Percentiles rank a stretch among this genome's conserved stretches.
These are phyloP conservation scores for Parelbella ahira DNA, from an alignment of 2,888 invertebrate genomes.

Conservation along the genomic window DNA sequence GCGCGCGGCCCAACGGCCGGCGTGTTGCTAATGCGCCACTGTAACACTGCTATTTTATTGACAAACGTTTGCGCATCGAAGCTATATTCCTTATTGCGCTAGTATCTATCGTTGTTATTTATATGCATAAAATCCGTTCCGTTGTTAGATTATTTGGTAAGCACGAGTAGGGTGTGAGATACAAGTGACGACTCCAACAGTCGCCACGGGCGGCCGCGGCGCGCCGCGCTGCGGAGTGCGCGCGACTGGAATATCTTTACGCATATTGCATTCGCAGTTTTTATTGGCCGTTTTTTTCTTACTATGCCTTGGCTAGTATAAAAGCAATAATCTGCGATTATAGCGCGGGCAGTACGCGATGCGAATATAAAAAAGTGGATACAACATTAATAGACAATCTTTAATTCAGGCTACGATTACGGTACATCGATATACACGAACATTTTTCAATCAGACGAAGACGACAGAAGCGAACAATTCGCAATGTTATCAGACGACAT, in stretches of 20 bases:
- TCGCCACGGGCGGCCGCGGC: no score
- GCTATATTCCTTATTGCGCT: slow-evolving; percentile 9
- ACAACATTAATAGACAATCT: slow-evolving; percentile 16
- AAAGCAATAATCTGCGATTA: slow-evolving; percentile 45
- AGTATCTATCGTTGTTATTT: slow-evolving; percentile 1
- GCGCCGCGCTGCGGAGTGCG: no score
- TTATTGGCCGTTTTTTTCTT: slow-evolving; percentile 45
- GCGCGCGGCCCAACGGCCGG: no score
- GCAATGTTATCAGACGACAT: neutral
- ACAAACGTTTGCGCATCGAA: slow-evolving; percentile 4
- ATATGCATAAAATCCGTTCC: slow-evolving; percentile 1
- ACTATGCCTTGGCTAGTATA: slow-evolving; percentile 38
- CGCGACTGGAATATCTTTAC: slow-evolving; percentile 46
- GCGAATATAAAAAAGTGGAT: slow-evolving; percentile 4
- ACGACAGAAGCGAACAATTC: neutral
- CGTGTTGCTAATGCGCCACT: slow-evolving; percentile 8
- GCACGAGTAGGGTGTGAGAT: slow-evolving; percentile 9
- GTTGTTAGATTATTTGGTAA: neutral
- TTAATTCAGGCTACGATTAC: no score
- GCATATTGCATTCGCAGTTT: slow-evolving; percentile 46
- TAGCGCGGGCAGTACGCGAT: slow-evolving; percentile 37
- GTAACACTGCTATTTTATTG: slow-evolving; percentile 10
- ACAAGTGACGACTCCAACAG: no score
- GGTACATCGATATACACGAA: no score
- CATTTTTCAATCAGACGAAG: no score